Evolutionary conservation across 2,888 invertebrate genomes (phyloP), one percentile per base, ranked within the genome.

Genomic region (Dryobotodes eremita): DNA sequence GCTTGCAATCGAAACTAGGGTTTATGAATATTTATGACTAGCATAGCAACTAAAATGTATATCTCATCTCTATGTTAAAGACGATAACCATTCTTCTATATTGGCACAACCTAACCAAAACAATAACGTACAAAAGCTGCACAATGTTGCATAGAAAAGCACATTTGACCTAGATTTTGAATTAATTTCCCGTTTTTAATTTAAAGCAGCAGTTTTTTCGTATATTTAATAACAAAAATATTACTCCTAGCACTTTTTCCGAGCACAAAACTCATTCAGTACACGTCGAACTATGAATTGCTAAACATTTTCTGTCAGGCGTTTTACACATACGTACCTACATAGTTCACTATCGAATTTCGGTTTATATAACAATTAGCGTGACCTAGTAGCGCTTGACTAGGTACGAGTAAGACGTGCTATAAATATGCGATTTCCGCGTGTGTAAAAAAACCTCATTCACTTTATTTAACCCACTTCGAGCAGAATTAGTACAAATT

Each of bases 11-110:
- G 50, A 73, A 80, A 64, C 50, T 71, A 50, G 59, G 70, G 15
- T 68, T 59, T 48, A 80, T 73, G 75, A 57, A 86, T 61, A 86
- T 86, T 77, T 76, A 86, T 77, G 55, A 53, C 20, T 20, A 6
- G 11, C 59, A 48, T 36, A 72, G 17, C 1, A 53, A 61, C 26
- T 65, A 20, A 65, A 64, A 65, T 17, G 17, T n/a, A 65, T 13
- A 2, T 61, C 17, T n/a, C n/a, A n/a, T n/a, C n/a, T 59, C 7
- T 15, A 10, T 2, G n/a, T n/a, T n/a, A n/a, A n/a, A 20, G 2
- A 6, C 7, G 62, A 62, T 36, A 7, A 64, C 36, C 15, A 65
- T n/a, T 23, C 31, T 20, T 20, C 10, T 62, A 20, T 31, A 20
- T 11, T 20, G 13, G 50, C 5, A 50, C 4, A n/a, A 6, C 15